phyloP scores from a whole-genome alignment of 1,140 invertebrate species.

The Daktulosphaira vitifoliae region DNA sequence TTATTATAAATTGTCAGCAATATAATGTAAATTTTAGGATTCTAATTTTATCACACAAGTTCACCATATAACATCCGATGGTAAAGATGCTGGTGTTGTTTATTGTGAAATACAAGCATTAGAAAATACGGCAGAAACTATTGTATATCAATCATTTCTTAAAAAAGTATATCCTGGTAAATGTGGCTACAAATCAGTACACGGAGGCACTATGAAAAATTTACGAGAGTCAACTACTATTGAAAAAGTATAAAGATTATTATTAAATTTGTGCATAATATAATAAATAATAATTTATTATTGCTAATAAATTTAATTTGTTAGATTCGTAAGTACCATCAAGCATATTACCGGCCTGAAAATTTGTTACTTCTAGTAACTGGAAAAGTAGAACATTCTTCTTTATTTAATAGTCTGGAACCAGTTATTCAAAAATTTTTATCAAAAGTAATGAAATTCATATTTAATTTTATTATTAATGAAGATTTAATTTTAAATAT shows the following conservation, averaged over 20 bases:
- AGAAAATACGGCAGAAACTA: conserved; percentile 70
- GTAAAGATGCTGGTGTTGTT: conserved; percentile 82
- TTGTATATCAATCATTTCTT: conserved; percentile 52
- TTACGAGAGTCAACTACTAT: conserved; percentile 70
- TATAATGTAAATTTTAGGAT: too few relatives aligned
- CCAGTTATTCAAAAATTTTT: conserved; percentile 71
- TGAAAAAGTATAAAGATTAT: conserved; percentile 71
- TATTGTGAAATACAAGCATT: conserved; percentile 87
- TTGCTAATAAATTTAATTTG: conserved; percentile 34
- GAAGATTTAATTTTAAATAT: background rate
- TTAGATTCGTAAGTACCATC: conserved; percentile 69
- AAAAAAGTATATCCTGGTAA: conserved; percentile 65
- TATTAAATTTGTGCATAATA: too few relatives aligned
- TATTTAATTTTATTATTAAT: background rate
- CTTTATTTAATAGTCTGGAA: conserved; percentile 65
- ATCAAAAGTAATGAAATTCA: background rate
- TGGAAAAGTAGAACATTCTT: conserved; percentile 65
- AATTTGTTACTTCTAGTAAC: conserved; percentile 78
- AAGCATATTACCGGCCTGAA: conserved; percentile 80
- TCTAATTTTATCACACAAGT: conserved; percentile 79
- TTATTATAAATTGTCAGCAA: too few relatives aligned
- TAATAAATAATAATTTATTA: too few relatives aligned
- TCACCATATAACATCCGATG: conserved; percentile 79
- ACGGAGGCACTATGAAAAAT: conserved; percentile 76
- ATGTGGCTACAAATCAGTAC: conserved; percentile 75